Evolutionary conservation across 2,113 vertebrate genomes (phyloP).

Genomic region (Brachypodius melanocephalos): DNA sequence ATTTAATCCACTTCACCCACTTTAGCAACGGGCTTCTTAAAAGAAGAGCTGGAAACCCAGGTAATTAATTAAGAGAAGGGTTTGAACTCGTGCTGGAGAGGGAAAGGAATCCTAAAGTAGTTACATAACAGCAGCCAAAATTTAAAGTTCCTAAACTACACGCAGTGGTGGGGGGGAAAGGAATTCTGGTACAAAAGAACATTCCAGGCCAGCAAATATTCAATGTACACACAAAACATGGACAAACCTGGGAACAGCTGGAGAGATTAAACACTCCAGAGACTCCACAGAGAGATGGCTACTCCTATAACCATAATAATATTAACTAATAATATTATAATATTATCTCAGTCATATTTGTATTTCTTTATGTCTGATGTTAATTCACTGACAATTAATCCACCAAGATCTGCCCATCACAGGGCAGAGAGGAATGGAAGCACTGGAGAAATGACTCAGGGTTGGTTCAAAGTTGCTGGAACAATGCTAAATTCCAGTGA

Average conservation of each 20-base stretch:
- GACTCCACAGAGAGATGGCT: neutral
- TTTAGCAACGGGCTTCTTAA: neutral
- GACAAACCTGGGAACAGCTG: neutral
- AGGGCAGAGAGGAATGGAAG: neutral
- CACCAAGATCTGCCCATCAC: neutral
- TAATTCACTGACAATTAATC: neutral
- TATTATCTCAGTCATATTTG: neutral
- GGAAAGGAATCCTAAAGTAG: neutral
- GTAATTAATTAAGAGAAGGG: conserved; percentile 15
- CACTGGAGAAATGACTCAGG: neutral
- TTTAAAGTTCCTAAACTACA: neutral
- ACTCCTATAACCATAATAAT: neutral
- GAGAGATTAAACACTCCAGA: neutral
- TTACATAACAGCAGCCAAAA: neutral
- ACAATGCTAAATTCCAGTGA: neutral
- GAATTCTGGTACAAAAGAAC: neutral
- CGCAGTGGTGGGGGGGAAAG: neutral
- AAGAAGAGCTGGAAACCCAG: neutral
- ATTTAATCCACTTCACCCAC: conserved; percentile 37
- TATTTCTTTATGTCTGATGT: neutral
- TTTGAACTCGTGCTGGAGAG: neutral
- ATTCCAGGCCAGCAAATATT: neutral
- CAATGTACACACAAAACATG: neutral
- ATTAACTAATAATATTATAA: neutral
- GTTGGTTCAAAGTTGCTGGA: neutral